Evolutionary conservation across 2,888 invertebrate species (phyloP).

Genomic region (Plagodis dolabraria): DNA sequence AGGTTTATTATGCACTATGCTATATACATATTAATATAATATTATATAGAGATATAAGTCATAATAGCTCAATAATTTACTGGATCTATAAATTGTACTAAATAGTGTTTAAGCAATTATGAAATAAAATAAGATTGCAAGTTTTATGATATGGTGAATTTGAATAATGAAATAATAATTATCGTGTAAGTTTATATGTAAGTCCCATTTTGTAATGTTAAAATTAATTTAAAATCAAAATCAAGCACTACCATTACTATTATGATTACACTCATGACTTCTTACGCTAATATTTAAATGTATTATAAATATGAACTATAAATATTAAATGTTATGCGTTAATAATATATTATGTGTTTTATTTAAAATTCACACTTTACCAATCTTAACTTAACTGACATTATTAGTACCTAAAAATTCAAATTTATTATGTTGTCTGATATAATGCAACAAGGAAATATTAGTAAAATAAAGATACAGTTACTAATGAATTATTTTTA

Average conservation of each 20-base stretch:
- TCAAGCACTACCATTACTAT: constrained; percentile 82
- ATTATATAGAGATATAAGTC: constrained; percentile 55
- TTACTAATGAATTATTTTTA: too few relatives aligned
- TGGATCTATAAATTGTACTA: constrained; percentile 69
- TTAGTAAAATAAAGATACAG: too few relatives aligned
- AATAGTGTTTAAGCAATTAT: constrained; percentile 65
- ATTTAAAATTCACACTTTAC: constrained; percentile 43
- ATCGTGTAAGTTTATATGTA: constrained; percentile 57
- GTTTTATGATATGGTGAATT: constrained; percentile 49
- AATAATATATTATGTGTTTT: constrained; percentile 83
- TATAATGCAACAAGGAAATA: too few relatives aligned
- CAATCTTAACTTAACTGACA: neutral
- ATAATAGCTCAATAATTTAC: constrained; percentile 80
- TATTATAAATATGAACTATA: constrained; percentile 86
- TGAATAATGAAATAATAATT: constrained; percentile 60
- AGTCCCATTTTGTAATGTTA: constrained; percentile 84
- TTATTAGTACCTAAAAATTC: too few relatives aligned
- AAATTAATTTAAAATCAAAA: constrained; percentile 72
- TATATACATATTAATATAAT: constrained; percentile 55
- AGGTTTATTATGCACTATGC: constrained; percentile 70
- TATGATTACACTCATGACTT: constrained; percentile 83
- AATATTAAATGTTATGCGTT: constrained; percentile 89
- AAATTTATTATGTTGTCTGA: too few relatives aligned
- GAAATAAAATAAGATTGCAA: constrained; percentile 56
- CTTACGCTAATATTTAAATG: constrained; percentile 85